Evolutionary conservation across 2,797 vertebrate species (phyloP), one percentile per base, ranked within the genome.

Genomic region (Gymnoscopelus braueri): DNA sequence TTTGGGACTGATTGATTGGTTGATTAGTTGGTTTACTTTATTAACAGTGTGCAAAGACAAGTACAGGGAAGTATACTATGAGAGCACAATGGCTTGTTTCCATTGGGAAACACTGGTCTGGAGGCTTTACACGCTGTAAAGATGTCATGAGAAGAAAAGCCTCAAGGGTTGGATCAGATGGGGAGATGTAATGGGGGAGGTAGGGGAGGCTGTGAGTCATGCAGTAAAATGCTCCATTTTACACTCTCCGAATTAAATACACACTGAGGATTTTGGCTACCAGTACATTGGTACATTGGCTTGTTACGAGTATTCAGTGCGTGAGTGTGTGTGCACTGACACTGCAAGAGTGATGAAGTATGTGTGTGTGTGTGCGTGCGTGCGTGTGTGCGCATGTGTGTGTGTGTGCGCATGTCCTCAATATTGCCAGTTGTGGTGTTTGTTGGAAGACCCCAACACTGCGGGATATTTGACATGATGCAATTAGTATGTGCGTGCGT

Each of bases 91-190:
- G 19, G 19, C 19, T 19, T 19, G 19, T 19, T 19, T 19, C 19
- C 19, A 19, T 39, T 39, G 35, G 5, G 39, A 44, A 44, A 44
- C 39, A 9, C 39, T 93, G 92, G 88, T 87, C 76, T 72, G 65
- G 12, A 75, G 80, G 85, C 84, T 89, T 44, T 44, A 9, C 7
- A 9, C 7, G 9, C 39, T 44, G 78, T 44, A 26, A 50, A 77
- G 79, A 85, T 71, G 73, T 75, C 83, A 79, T 57, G 56, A 70
- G 77, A 83, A 69, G 75, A 69, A 57, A 39, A 84, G 70, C 66
- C 84, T n/a, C 74, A 60, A 67, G 75, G 80, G 68, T 84, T 72
- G 66, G 51, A 73, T 63, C n/a, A 67, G 57, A 0, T 51, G 64
- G 65, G 61, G 44, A 65, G 74, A 74, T 14, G 62, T 71, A 32